Conservation (phyloP, 2,113 vertebrate species). For the Mystacornis crossleyi region DNA sequence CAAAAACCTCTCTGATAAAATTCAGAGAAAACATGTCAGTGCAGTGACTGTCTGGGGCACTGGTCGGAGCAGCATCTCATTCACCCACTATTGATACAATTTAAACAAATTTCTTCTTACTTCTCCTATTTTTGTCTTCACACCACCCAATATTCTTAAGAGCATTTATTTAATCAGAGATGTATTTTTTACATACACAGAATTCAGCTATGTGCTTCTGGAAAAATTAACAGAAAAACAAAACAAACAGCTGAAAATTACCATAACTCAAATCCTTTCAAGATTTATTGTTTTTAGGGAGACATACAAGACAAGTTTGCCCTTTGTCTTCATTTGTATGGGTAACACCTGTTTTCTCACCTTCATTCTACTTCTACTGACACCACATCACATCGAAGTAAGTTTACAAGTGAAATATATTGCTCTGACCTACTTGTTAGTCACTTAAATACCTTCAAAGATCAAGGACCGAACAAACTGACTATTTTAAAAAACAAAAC, state of each 20-base stretch:
- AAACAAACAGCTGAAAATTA: neutral
- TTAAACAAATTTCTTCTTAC: neutral
- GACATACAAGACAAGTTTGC: neutral
- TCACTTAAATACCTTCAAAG: neutral
- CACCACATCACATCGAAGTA: neutral
- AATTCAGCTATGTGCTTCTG: neutral
- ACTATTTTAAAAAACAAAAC: neutral
- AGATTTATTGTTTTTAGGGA: neutral
- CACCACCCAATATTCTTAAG: neutral
- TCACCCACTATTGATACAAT: neutral
- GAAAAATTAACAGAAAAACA: neutral
- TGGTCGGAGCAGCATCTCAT: neutral
- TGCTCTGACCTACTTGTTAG: neutral
- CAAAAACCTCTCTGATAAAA: slow-evolving; percentile 2
- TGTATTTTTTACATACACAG: neutral
- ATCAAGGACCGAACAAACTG: neutral
- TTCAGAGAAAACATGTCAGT: neutral
- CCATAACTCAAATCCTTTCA: neutral
- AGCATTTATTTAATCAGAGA: neutral
- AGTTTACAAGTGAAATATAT: neutral
- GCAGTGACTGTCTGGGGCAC: neutral
- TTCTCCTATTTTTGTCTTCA: neutral
- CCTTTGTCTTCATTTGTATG: neutral
- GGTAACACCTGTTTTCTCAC: neutral
- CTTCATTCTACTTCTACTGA: neutral